Evolutionary conservation across 2,888 invertebrate genomes (phyloP).

Genomic region (Quadroppia sp.): DNA sequence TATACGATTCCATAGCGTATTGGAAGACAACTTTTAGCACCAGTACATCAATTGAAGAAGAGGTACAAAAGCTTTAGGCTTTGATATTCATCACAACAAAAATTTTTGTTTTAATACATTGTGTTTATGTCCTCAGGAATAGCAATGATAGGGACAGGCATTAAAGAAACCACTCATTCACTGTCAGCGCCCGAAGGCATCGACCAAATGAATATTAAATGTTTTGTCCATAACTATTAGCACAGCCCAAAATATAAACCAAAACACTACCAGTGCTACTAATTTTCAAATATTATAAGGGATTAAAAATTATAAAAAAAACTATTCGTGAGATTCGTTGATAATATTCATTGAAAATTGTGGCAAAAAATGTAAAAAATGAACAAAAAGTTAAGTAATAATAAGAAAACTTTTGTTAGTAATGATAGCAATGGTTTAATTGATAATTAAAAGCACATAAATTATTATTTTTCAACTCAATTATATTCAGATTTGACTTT

Average conservation of each 20-base stretch:
- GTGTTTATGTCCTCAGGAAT: slow-evolving; percentile 4
- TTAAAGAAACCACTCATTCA: slow-evolving; percentile 22
- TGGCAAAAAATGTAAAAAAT: background rate
- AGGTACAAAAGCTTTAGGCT: background rate
- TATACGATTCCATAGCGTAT: too few relatives aligned
- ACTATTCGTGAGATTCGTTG: slow-evolving; percentile 19
- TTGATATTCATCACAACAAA: background rate
- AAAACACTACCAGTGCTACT: background rate
- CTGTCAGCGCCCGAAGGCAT: slow-evolving; percentile 11
- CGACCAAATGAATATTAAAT: slow-evolving; percentile 30
- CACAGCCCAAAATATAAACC: background rate
- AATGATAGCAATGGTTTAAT: slow-evolving; percentile 8
- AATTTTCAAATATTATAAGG: slow-evolving; percentile 11
- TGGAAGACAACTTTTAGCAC: slow-evolving; percentile 17
- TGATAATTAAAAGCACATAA: slow-evolving; percentile 30
- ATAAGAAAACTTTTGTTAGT: background rate
- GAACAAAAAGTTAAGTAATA: background rate
- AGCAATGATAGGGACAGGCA: background rate
- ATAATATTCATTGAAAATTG: background rate
- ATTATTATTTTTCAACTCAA: slow-evolving; percentile 8
- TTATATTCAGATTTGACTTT: slow-evolving; percentile 4
- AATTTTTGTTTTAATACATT: slow-evolving; percentile 6
- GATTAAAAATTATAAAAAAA: slow-evolving; percentile 17
- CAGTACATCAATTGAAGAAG: background rate
- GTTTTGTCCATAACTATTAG: slow-evolving; percentile 23